Base-by-base conservation (phyloP, 2,888 invertebrate genomes). In the Muscina levida region DNA sequence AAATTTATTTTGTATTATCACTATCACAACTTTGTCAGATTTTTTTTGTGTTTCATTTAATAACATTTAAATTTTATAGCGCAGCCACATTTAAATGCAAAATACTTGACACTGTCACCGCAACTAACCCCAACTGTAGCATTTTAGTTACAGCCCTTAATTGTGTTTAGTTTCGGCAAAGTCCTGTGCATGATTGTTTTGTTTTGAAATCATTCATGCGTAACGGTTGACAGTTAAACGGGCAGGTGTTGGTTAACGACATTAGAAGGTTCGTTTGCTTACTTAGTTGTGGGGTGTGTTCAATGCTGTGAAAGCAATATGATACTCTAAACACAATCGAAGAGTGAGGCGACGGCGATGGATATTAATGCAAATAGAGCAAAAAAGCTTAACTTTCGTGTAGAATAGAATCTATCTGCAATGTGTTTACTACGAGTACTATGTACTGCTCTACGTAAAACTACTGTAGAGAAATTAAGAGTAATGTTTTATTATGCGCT, bases 171-270 rank as follows among this genome's bases (percentile, higher is more conserved):
- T 42, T 37, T 72, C 22, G 31, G 19, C 26, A 26, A 56, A 22
- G 57, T 75, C 1, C 46, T 13, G 17, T 13, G n/a, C 13, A 39
- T 22, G 42, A 39, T 56, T 62, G 72, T 72, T 68, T 57, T 72
- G 68, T 62, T 71, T 62, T 15, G 42, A 57, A 76, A 66, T 65
- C 62, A 76, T 19, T 76, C 57, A 57, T 31, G 72, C 62, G 70
- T 73, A 57, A 76, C 72, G 76, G 72, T 24, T 66, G 65, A 70
- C 70, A 57, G 26, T 70, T 71, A 11, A 1, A 39, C 10, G 68
- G 68, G 31, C 75, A 75, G 70, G 24, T 75, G 75, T 70, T 53
- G n/a, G n/a, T n/a, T n/a, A n/a, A n/a, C n/a, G n/a, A n/a, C n/a
- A n/a, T n/a, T n/a, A n/a, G n/a, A n/a, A n/a, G 5, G 17, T 42